phyloP scores from a whole-genome alignment of 2,888 invertebrate genomes.

The Pristionchus japonicus region DNA sequence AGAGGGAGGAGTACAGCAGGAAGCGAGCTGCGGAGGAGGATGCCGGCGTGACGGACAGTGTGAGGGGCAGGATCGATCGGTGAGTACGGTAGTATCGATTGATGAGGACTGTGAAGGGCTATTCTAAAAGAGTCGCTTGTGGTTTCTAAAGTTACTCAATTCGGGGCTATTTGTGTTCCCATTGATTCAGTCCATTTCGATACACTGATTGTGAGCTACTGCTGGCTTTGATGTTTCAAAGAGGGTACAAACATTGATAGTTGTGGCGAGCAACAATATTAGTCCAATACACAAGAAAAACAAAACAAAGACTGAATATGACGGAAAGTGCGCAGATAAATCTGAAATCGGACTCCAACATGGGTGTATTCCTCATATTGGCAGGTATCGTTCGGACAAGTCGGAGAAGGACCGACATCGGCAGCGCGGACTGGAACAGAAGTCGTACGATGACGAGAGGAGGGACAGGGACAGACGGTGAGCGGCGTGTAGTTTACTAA shows the following conservation, averaged over 20 bases:
- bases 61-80: slow-evolving; percentile 63
- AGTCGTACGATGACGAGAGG: slow-evolving; percentile 49
- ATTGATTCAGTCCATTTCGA: too few species aligned
- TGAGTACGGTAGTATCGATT: slow-evolving; percentile 43
- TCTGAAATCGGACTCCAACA: background rate
- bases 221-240: too few species aligned
- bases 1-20: slow-evolving; percentile 64
- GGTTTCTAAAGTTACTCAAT: too few species aligned
- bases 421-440: slow-evolving; percentile 54
- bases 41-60: slow-evolving; percentile 63
- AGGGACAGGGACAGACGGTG: slow-evolving; percentile 49
- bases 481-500: background rate
- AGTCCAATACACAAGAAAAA: too few species aligned
- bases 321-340: too few species aligned
- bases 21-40: slow-evolving; percentile 57
- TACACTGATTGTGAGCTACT: too few species aligned
- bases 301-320: too few species aligned
- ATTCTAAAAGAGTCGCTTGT: too few species aligned
- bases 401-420: slow-evolving; percentile 52
- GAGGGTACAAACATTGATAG: too few species aligned
- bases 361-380: background rate
- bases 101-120: background rate
- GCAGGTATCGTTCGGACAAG: slow-evolving; percentile 38
- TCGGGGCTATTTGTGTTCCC: too few species aligned
- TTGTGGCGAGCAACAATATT: too few species aligned